Conservation (phyloP, 2,797 vertebrate genomes). For the Loris lydekkerianus region DNA sequence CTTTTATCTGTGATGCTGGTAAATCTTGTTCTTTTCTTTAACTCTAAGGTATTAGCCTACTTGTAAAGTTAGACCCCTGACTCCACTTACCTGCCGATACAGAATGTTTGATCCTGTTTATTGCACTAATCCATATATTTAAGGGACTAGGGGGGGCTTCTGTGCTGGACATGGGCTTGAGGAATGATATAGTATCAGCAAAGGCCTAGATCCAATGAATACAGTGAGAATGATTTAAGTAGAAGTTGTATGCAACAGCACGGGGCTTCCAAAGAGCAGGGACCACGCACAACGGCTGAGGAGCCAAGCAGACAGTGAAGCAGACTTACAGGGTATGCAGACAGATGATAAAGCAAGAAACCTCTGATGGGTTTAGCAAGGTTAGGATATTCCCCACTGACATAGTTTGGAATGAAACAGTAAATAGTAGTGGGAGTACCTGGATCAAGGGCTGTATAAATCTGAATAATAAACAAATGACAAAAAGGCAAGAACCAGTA, state of each 20-base stretch:
- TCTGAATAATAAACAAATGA: conserved; percentile 15
- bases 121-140: neutral
- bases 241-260: neutral
- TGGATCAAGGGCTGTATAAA: neutral
- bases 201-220: neutral
- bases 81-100: neutral
- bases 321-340: neutral
- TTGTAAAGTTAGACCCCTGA: neutral
- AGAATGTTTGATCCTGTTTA: neutral
- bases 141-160: neutral
- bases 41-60: neutral
- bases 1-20: neutral
- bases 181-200: neutral
- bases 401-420: neutral
- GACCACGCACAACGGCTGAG: neutral
- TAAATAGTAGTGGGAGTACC: neutral
- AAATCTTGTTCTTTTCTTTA: neutral
- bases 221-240: neutral
- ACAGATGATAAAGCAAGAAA: neutral
- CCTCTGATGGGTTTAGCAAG: neutral
- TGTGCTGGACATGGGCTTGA: neutral
- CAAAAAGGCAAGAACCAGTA: neutral
- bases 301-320: neutral
- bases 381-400: neutral
- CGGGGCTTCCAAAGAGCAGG: neutral